phyloP scores from a whole-genome alignment of 2,797 vertebrate genomes.

The Anguilla marmorata region DNA sequence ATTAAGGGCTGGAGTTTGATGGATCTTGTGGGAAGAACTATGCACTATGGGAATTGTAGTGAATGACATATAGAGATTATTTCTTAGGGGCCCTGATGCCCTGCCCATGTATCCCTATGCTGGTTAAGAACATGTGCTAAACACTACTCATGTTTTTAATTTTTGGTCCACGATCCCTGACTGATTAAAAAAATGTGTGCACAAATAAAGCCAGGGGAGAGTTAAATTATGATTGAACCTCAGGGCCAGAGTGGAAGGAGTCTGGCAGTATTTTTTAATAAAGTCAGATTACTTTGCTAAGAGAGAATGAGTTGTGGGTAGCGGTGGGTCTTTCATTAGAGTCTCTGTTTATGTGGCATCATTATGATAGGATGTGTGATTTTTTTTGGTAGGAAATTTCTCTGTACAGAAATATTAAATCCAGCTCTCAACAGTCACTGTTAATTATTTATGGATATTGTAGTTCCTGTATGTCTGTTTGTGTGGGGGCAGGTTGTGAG shows the following conservation, averaged over 20 bases:
- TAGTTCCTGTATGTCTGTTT: neutral
- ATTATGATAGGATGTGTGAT: neutral
- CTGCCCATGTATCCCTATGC: neutral
- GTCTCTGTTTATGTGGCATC: neutral
- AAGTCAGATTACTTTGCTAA: neutral
- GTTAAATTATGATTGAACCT: neutral
- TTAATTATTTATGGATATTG: neutral
- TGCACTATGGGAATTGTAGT: constrained; percentile 7
- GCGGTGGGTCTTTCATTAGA: neutral
- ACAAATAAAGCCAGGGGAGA: neutral
- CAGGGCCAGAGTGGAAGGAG: neutral
- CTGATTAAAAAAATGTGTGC: neutral
- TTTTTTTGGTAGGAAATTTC: neutral
- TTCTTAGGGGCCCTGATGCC: neutral
- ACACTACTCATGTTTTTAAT: neutral
- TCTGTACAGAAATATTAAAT: neutral
- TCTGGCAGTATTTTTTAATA: constrained; percentile 9
- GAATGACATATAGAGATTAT: neutral
- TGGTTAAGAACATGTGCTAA: neutral
- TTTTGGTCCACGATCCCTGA: neutral
- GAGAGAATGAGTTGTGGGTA: neutral
- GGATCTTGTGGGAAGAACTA: neutral
- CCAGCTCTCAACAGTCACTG: neutral
- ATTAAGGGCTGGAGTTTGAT: neutral
- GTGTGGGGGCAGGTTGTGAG: neutral